Evolutionary conservation across 64 coral and sea anemone genomes (phyloP), one percentile per base, ranked within the genome.

Genomic region (Montipora capricornis): DNA sequence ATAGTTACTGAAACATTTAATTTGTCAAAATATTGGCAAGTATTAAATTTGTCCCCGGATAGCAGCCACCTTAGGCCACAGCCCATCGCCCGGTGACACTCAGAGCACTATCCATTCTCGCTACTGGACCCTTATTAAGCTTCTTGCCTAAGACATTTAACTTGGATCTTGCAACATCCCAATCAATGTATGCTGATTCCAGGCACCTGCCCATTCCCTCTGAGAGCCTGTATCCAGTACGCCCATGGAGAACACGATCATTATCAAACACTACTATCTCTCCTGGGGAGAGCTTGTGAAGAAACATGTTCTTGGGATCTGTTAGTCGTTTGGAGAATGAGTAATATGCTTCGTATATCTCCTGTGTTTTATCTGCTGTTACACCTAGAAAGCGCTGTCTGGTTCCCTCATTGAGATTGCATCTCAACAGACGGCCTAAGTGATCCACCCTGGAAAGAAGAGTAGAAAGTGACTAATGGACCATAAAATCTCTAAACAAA

Each of bases 211-310:
- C 70, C 13, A 60, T 82, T 14, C 79, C 82, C 6, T 67, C 57
- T 20, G 91, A 55, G 44, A 94, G 73, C 7, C 84, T 79, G 59
- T 91, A 97, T 13, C 82, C 95, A 44, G 83, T 81, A 8, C 95
- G 74, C 3, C 95, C 95, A 51, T 97, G 95, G 12, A 97, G 85
- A 15, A 97, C 10, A 51, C 95, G 89, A 5, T 92, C 89, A 79
- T 97, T 97, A 83, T 97, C 95, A 87, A 97, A 62, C 46, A 88
- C 88, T 15, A 95, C 78, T 82, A 97, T 94, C 29, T 97, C 95
- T 5, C 95, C 95, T 19, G 89, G 81, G 16, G 26, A 48, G 68
- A 97, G 91, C 68, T 97, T 97, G 58, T 89, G 76, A 62, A 70
- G 49, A 14, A 97, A 93, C 45, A 94, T 89, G 73, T 93, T 93